Evolutionary conservation across 2,113 vertebrate species (phyloP).

Genomic region (Prietella phreatophila): DNA sequence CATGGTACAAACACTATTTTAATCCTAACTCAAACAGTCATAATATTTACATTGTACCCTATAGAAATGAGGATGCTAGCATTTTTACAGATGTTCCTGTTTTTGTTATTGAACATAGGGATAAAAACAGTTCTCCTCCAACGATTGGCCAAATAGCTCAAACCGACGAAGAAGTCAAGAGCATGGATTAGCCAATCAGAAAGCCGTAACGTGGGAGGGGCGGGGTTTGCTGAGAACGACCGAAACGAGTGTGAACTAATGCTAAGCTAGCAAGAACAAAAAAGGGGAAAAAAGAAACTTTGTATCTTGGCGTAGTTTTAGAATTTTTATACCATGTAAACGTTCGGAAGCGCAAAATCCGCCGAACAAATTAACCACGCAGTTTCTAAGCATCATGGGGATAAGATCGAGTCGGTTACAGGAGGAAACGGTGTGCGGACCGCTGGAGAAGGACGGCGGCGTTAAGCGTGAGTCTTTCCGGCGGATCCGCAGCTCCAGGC

Average conservation of each 20-base stretch:
- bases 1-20: too few species aligned
- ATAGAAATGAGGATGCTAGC: too few species aligned
- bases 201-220: neutral
- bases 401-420: conserved; percentile 75
- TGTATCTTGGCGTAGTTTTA: neutral
- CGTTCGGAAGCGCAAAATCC: neutral
- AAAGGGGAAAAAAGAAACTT: neutral
- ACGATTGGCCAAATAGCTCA: neutral
- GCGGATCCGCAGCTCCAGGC: conserved; percentile 68
- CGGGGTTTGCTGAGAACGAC: neutral
- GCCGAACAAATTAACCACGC: too few species aligned
- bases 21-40: too few species aligned
- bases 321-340: neutral
- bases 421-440: conserved; percentile 66
- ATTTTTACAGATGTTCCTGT: too few species aligned
- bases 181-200: neutral
- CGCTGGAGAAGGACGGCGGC: conserved; percentile 69
- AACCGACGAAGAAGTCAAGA: neutral
- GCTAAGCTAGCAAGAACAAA: neutral
- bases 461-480: conserved; percentile 70
- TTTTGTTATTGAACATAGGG: too few species aligned
- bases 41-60: too few species aligned
- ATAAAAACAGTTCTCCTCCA: neutral
- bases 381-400: conserved; percentile 61
- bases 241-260: neutral